These are phyloP conservation scores for Polypterus bichir DNA, from an alignment of 2,113 vertebrate genomes.

Conservation along the genomic window DNA sequence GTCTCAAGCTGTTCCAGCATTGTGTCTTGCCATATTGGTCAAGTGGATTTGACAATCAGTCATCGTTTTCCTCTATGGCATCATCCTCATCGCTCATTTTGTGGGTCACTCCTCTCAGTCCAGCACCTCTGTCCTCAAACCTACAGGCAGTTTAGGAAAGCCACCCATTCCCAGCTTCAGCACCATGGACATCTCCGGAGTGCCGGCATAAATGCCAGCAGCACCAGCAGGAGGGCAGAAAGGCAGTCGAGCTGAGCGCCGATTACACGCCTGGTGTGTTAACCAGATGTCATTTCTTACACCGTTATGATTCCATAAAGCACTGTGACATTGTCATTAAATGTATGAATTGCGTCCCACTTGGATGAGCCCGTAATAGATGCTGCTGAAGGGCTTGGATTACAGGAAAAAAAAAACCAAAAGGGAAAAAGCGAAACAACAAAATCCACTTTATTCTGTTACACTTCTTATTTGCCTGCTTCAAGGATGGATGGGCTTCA, in stretches of 20 bases:
- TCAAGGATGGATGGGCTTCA: too few relatives aligned
- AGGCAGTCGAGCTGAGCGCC: slow-evolving; percentile 39
- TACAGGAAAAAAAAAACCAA: not conserved
- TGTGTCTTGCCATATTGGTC: too few relatives aligned
- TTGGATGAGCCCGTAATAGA: slow-evolving; percentile 21
- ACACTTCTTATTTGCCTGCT: not conserved
- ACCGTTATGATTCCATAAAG: slow-evolving; percentile 50
- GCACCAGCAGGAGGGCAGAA: slow-evolving; percentile 17
- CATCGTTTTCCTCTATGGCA: too few relatives aligned
- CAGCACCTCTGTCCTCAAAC: too few relatives aligned
- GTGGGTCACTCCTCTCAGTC: too few relatives aligned
- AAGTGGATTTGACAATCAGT: too few relatives aligned
- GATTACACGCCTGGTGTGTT: slow-evolving; percentile 52
- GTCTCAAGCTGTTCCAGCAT: too few relatives aligned
- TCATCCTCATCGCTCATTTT: too few relatives aligned
- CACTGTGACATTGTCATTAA: slow-evolving; percentile 50
- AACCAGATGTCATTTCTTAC: slow-evolving; percentile 60
- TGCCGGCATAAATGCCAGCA: too few relatives aligned
- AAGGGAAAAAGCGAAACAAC: slow-evolving; percentile 2
- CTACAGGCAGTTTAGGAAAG: too few relatives aligned
- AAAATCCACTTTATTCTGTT: slow-evolving; percentile 8
- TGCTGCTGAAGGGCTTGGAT: slow-evolving; percentile 17
- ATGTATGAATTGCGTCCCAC: slow-evolving; percentile 34
- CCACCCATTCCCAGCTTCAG: too few relatives aligned
- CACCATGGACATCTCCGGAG: too few relatives aligned